phyloP scores from a whole-genome alignment of 53 echinoderm and acorn worm genomes.

The Echinarachnius parma region DNA sequence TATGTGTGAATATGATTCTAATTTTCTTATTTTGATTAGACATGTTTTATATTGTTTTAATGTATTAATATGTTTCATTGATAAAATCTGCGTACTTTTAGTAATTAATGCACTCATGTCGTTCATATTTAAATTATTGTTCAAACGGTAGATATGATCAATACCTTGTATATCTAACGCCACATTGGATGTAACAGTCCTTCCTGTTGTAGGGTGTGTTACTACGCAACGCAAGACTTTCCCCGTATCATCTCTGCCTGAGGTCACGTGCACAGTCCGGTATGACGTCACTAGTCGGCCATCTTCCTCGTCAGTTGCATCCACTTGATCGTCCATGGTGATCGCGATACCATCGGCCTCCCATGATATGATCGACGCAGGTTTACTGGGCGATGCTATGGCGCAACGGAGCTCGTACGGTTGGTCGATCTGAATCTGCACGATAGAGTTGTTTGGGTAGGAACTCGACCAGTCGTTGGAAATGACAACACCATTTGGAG shows the following conservation, averaged over 20 bases:
- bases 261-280: constrained; percentile 18
- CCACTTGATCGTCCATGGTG: constrained; percentile 27
- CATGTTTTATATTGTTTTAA: no score
- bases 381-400: not conserved
- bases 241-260: constrained; percentile 14
- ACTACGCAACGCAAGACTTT: constrained; percentile 27
- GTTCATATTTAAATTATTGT: no score
- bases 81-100: no score
- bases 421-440: constrained; percentile 24
- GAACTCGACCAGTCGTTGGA: constrained; percentile 14
- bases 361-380: constrained; percentile 10
- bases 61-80: no score
- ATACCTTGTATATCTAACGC: constrained; percentile 33
- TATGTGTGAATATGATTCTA: no score
- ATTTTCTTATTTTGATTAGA: no score
- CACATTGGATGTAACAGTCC: not conserved
- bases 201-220: constrained; percentile 5
- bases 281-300: constrained; percentile 19
- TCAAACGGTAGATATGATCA: no score
- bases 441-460: constrained; percentile 19
- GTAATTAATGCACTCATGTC: no score
- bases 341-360: constrained; percentile 21
- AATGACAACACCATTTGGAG: constrained; percentile 1
- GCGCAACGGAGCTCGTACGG: constrained; percentile 31
- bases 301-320: constrained; percentile 6